Percentiles rank a stretch among this genome's conserved stretches.
Conservation (phyloP, 2,888 invertebrate species). For the Masnerella sp. region DNA sequence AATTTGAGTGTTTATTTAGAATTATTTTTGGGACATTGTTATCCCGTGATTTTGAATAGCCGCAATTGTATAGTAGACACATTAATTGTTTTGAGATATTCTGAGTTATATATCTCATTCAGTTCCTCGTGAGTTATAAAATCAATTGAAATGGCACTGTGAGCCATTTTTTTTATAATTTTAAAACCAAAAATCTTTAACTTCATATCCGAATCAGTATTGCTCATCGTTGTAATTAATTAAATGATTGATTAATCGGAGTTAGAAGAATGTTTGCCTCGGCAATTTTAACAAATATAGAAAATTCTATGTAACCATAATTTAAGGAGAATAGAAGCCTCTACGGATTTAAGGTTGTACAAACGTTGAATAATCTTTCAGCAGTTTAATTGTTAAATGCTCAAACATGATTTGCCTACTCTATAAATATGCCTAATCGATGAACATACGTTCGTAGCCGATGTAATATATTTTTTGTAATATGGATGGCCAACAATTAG, state of each 20-base stretch:
- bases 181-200: constrained; percentile 13
- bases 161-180: constrained; percentile 28
- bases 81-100: background rate
- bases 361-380: constrained; percentile 24
- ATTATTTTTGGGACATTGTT: background rate
- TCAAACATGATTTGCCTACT: constrained; percentile 42
- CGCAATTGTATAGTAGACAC: background rate
- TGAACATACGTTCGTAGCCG: constrained; percentile 4
- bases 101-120: too few species aligned
- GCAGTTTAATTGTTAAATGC: constrained; percentile 38
- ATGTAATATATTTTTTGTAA: constrained; percentile 32
- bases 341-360: background rate
- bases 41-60: constrained; percentile 1
- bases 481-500: constrained; percentile 5
- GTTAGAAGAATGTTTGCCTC: constrained; percentile 9
- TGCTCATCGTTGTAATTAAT: constrained; percentile 17
- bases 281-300: constrained; percentile 6
- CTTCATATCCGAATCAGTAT: constrained; percentile 28
- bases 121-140: background rate
- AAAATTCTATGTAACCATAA: constrained; percentile 6
- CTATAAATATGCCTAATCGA: constrained; percentile 24
- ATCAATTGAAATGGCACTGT: background rate
- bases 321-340: constrained; percentile 14
- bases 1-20: background rate
- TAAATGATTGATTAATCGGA: background rate